phyloP scores from a whole-genome alignment of 2,888 invertebrate species.

The Heteromurus nitidus region DNA sequence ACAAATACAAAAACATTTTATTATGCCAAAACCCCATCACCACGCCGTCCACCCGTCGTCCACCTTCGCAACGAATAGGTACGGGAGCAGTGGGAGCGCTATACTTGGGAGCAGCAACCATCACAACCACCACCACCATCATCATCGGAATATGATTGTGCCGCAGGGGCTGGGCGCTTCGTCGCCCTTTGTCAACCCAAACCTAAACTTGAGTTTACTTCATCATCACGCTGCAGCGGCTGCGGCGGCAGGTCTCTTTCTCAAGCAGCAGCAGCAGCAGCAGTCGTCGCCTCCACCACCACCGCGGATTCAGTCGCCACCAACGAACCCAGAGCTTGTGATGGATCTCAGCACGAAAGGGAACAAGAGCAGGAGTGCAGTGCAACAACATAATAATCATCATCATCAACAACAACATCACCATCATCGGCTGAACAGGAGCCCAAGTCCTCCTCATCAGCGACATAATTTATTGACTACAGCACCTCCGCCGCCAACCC shows the following conservation, averaged over 20 bases:
- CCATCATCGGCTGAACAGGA: slow-evolving; percentile 1
- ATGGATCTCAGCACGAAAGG: slow-evolving; percentile 55
- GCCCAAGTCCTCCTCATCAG: background rate
- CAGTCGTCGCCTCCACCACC: background rate
- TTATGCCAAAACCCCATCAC: slow-evolving; percentile 37
- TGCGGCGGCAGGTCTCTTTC: slow-evolving; percentile 14
- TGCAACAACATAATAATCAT: background rate
- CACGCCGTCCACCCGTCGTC: background rate
- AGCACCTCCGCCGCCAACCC: background rate
- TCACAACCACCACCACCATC: background rate
- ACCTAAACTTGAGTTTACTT: slow-evolving; percentile 40
- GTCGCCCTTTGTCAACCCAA: no score
- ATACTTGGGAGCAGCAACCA: no score
- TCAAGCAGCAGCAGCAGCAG: slow-evolving; percentile 5
- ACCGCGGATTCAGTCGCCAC: slow-evolving; percentile 10
- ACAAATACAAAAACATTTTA: no score
- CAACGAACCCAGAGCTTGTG: slow-evolving; percentile 2
- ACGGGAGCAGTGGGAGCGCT: background rate
- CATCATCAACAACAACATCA: slow-evolving; percentile 3
- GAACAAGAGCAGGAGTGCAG: background rate
- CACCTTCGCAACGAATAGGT: background rate
- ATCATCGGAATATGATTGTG: background rate
- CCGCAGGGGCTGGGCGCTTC: background rate
- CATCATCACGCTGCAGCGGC: slow-evolving; percentile 54
- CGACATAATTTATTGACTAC: background rate